These are phyloP conservation scores for Mustela nigripes DNA, from an alignment of 2,113 vertebrate genomes.

Conservation along the genomic window DNA sequence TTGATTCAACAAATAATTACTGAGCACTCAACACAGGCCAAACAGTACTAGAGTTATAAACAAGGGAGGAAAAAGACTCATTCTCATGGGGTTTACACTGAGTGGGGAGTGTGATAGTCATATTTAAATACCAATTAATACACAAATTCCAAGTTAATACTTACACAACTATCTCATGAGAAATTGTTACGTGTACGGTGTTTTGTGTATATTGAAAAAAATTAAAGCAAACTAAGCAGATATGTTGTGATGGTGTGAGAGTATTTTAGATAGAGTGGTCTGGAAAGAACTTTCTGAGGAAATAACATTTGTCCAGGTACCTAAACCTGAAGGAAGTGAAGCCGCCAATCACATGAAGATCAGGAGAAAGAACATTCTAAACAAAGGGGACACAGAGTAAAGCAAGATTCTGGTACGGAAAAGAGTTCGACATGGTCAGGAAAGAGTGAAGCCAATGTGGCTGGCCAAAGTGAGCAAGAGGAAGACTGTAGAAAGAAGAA, in stretches of 20 bases:
- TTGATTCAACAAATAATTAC: constrained; percentile 51
- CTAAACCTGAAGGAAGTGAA: not conserved
- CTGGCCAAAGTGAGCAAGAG: not conserved
- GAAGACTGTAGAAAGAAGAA: not conserved
- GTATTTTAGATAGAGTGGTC: not conserved
- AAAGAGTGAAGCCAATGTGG: not conserved
- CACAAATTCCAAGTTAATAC: not conserved
- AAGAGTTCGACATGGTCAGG: not conserved
- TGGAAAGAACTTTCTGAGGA: not conserved
- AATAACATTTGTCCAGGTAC: not conserved
- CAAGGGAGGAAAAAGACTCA: not conserved
- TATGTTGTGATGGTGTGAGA: not conserved
- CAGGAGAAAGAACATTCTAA: not conserved
- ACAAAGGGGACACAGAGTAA: not conserved
- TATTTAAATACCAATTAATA: not conserved
- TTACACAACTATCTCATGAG: not conserved
- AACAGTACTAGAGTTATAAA: not conserved
- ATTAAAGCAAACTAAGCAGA: not conserved
- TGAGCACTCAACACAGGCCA: not conserved
- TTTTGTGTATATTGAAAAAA: not conserved
- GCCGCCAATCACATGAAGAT: not conserved
- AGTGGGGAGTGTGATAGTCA: not conserved
- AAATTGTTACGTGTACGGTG: not conserved
- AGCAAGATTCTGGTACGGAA: not conserved
- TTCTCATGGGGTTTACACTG: not conserved